Base-by-base conservation (phyloP, 1,140 invertebrate genomes). In the Proctacanthus coquilletti region DNA sequence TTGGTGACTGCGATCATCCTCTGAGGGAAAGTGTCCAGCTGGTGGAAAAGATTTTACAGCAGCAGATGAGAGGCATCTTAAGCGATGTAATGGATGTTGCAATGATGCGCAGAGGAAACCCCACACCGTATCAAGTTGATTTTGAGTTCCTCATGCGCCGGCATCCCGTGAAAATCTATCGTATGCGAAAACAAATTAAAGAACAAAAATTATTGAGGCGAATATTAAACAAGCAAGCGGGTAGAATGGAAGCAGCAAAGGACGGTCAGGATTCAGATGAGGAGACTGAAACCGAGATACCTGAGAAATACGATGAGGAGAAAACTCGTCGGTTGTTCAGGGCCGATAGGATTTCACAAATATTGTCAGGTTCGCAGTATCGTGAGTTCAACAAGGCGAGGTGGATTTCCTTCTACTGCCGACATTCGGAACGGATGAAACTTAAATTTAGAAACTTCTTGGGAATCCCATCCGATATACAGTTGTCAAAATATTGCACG, bases 91-190 rank as follows among this genome's bases (percentile, higher is more conserved):
- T 53, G 1, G 21, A 58, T 19, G 49, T 58, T 11, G 54, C 56
- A 4, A 51, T 60, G 47, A 50, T 48, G 0, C 54, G 56, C 4
- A 56, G 56, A 23, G 50, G 51, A 29, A 53, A 48, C 18, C 46
- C 54, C 1, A 51, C 49, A 11, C 57, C 57, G 5, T 53, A 53
- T 4, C 56, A 54, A 34, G 50, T 48, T 6, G 57, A 60, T 34
- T 60, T 60, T 34, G 56, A 60, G 39, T 60, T 60, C 29, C 36
- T 60, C 1, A 60, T 60, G 56, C 48, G 54, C 2, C 53, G 50
- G 35, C 51, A 60, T 46, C 49, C 53, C 0, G 51, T 56, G 0
- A 57, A 56, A 34, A 55, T 60, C 35, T 51, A 53, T 2, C 50
- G 57, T 3, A 56, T 60, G 53, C 46, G 55, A 11, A 60, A 60